These are phyloP conservation scores for Fregata magnificens DNA, from an alignment of 2,113 vertebrate species.

Conservation along the genomic window DNA sequence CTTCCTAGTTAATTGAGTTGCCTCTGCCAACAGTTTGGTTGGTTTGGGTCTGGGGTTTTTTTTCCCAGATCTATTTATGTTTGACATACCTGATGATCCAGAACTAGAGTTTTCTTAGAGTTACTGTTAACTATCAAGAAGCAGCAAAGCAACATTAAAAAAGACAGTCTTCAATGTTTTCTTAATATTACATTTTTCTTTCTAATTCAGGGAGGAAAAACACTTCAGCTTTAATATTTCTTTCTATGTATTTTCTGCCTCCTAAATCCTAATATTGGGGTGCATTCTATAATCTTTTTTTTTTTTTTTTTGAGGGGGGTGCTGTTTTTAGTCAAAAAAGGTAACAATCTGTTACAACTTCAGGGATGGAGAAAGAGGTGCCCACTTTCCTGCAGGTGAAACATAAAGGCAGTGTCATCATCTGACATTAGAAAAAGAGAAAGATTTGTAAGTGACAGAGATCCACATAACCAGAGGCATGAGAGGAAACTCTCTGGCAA, in stretches of 20 bases:
- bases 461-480: neutral
- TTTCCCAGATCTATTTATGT: neutral
- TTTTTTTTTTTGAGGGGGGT: fast-evolving
- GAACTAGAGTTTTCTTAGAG: neutral
- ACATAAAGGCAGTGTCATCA: neutral
- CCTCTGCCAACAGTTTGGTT: neutral
- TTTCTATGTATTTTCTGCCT: neutral
- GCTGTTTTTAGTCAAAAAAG: neutral
- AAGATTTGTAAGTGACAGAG: neutral
- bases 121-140: neutral
- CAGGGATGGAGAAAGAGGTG: neutral
- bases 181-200: neutral
- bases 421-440: neutral
- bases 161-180: neutral
- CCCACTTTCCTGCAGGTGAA: neutral
- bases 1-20: neutral
- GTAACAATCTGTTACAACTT: neutral
- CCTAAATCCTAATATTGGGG: neutral
- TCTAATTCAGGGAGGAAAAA: neutral
- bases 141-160: neutral
- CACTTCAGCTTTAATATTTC: neutral
- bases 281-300: neutral
- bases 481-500: neutral
- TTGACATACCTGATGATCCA: neutral
- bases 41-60: neutral